Evolutionary conservation across 1,140 invertebrate species (phyloP), one percentile per base, ranked within the genome.

Genomic region (Drosophila subobscura): DNA sequence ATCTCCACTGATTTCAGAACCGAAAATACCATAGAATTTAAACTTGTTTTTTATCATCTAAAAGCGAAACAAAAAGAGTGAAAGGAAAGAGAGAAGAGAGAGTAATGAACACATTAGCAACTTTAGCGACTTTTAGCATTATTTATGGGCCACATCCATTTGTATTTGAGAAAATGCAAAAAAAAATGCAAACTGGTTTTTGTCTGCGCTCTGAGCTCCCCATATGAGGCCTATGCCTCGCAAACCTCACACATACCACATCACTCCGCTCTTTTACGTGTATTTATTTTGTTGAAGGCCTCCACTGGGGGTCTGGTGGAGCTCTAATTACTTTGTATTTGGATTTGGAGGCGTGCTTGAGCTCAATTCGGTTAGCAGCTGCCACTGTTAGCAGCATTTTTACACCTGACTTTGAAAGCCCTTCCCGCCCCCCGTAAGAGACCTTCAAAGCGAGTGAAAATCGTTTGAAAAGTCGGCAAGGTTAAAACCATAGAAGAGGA

Each of bases 91-190:
- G 25, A n/a, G 27, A 3, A n/a, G 29, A 40, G 44, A 42, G 77
- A 55, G 68, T 74, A 75, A 67, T 42, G 50, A 78, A 61, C 80
- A 51, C 59, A 70, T 84, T 84, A 72, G 67, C 40, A 37, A 66
- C 73, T 71, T 84, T 84, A 72, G 67, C 40, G 41, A 66, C 73
- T 71, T 54, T 84, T 59, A 37, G n/a, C 60, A 50, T 40, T 45
- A 56, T 55, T 45, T 59, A 56, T 72, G 14, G 27, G 10, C 45
- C 33, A 60, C 50, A 54, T 50, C 37, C 25, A 49, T 47, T 27
- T 40, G 64, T 52, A 23, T 68, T 20, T 54, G 61, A 66, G 23
- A 52, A 37, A 66, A 66, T 68, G 65, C 65, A 68, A 67, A 67
- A 66, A 67, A 67, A 56, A 56, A 6, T 25, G 33, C 6, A 68